Base-by-base conservation (phyloP, 2,888 invertebrate species). In the Drosophila mercatorum region DNA sequence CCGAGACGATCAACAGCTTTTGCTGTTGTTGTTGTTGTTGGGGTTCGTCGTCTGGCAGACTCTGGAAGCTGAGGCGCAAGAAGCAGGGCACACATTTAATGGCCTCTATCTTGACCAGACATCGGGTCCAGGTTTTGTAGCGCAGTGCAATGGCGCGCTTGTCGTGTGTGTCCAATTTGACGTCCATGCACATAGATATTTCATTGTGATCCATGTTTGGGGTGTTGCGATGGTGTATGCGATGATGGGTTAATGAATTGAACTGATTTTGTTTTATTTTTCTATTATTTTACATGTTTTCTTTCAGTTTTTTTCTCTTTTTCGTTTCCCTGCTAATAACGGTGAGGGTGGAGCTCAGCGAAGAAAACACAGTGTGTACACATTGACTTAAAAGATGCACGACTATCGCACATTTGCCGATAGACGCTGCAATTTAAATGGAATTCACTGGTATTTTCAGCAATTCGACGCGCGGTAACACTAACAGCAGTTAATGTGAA, bases 11-110 rank as follows among this genome's bases (percentile, higher is more conserved):
- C 0, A 88, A 41, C 8, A 78, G 22, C 12, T 87, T 73, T 2
- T 52, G 62, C 28, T 55, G 68, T 0, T 71, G 49, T 3, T 38
- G 41, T 6, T 14, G 68, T 22, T 56, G 67, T 1, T 47, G 62
- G 3, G 52, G 36, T 3, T 72, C 73, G 5, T 58, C 57, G 2
- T 71, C 81, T 11, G 6, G n/a, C 0, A 61, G 17, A 3, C 76
- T 78, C 40, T 85, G 88, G 17, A 93, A 90, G 34, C 84, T 92
- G 22, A 93, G 89, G 10, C 93, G 92, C 58, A 93, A 68, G 66
- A 92, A 93, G 63, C 93, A 93, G 2, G 93, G 93, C 70, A 93
- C 88, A 78, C 93, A 93, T 72, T 93, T 93, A 40, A 93, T 91
- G 11, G 93, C 93, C 64, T 93, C 93, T 46, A 93, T 92, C 88